Conservation (phyloP, 2,797 vertebrate genomes). For the Podarcis siculus region DNA sequence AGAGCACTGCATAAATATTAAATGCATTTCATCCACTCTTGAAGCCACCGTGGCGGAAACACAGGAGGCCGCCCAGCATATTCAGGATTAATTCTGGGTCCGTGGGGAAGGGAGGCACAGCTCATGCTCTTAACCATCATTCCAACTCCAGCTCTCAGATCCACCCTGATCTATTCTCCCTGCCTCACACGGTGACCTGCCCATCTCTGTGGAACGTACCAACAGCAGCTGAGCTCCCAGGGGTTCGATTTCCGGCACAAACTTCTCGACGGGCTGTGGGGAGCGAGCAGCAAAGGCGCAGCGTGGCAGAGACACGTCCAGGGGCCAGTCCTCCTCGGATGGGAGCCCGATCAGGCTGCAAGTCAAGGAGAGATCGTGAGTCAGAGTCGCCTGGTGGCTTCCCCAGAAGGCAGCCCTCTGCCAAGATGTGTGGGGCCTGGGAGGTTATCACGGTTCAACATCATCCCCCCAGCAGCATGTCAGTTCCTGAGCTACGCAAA, state of each 20-base stretch:
- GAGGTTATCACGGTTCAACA: background rate
- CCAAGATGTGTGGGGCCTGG: too few relatives aligned
- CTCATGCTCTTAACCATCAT: background rate
- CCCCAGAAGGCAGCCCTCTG: background rate
- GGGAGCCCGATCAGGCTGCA: conserved; percentile 89
- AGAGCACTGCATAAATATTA: background rate
- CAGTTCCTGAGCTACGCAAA: too few relatives aligned
- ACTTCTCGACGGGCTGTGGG: conserved; percentile 82
- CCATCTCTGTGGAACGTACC: conserved; percentile 69
- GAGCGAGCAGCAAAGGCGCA: conserved; percentile 82
- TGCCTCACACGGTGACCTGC: background rate
- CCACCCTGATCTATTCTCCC: background rate
- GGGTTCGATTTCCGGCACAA: conserved; percentile 87
- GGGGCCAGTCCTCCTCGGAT: conserved; percentile 88
- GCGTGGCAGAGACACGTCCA: conserved; percentile 85
- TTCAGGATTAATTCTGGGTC: background rate
- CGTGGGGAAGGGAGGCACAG: too few relatives aligned
- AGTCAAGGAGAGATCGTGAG: conserved; percentile 26
- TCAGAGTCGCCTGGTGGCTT: background rate
- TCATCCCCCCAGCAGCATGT: background rate
- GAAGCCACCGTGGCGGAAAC: too few relatives aligned
- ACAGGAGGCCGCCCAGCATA: background rate
- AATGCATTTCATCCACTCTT: too few relatives aligned
- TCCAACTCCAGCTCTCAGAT: background rate
- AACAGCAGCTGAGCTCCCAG: conserved; percentile 84